Evolutionary conservation across 2,113 vertebrate genomes (phyloP).

Genomic region (Marmota flaviventris): DNA sequence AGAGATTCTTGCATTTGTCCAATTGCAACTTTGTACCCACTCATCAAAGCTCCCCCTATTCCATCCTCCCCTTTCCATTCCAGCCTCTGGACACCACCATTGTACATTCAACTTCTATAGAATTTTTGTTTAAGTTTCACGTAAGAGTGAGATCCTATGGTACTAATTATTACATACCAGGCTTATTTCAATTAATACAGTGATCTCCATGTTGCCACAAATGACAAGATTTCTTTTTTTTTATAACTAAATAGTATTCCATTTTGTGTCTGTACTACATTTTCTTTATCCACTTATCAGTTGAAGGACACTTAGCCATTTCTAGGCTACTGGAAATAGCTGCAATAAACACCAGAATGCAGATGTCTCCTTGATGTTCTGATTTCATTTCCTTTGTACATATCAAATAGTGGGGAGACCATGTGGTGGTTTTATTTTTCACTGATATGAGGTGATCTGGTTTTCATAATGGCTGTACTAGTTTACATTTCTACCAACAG

Average conservation of each 20-base stretch:
- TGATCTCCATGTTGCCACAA: not conserved
- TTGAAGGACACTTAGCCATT: no score
- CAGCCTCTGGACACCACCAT: not conserved
- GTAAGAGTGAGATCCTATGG: not conserved
- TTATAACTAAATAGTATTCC: not conserved
- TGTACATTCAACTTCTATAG: not conserved
- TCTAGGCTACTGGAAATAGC: no score
- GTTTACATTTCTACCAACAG: not conserved
- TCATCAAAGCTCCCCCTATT: not conserved
- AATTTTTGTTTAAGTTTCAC: not conserved
- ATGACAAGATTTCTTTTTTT: not conserved
- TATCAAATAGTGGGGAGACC: not conserved
- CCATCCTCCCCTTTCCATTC: not conserved
- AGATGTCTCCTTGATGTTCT: no score
- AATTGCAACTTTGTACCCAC: not conserved
- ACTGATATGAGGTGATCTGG: not conserved
- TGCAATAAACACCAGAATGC: not conserved
- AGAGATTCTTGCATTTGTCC: not conserved
- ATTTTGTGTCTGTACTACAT: not conserved
- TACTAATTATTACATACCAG: not conserved
- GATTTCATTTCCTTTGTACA: not conserved
- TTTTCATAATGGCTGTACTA: not conserved
- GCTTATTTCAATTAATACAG: not conserved
- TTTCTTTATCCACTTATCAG: not conserved
- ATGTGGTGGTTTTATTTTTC: not conserved